Conservation (phyloP, 2,797 vertebrate species). For the Columba guinea region DNA sequence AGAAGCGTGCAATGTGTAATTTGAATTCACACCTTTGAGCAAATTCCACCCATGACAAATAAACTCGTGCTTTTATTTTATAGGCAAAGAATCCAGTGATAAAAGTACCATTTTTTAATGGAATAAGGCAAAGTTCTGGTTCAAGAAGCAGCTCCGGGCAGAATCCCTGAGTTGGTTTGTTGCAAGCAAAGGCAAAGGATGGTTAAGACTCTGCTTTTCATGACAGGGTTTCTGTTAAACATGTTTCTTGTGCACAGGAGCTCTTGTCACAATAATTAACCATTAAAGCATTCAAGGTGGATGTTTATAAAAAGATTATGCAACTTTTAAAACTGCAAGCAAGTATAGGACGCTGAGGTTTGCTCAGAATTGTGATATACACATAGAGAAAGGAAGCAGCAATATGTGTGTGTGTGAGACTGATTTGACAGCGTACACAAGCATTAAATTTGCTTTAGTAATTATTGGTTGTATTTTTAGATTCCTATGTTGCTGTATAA, state of each 20-base stretch:
- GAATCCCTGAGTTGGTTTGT: background rate
- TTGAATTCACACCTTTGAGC: background rate
- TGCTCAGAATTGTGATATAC: background rate
- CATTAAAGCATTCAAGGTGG: background rate
- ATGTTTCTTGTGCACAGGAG: background rate
- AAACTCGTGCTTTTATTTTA: background rate
- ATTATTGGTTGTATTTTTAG: background rate
- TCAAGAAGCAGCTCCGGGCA: background rate
- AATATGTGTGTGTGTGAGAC: background rate
- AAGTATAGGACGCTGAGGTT: rapidly evolving
- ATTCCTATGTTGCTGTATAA: background rate
- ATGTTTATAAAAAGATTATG: background rate
- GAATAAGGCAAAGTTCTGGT: background rate
- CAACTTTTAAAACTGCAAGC: background rate
- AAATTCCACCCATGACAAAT: background rate
- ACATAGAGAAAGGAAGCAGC: background rate
- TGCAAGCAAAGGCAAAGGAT: background rate
- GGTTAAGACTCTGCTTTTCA: background rate
- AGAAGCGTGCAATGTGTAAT: no score
- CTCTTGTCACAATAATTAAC: background rate
- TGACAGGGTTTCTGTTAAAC: background rate
- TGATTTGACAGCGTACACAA: background rate
- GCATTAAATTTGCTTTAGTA: background rate
- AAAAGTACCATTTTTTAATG: background rate
- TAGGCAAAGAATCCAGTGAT: background rate